Evolutionary conservation across 2,888 invertebrate species (phyloP), one percentile per base, ranked within the genome.

Genomic region (Acrobasis repandana): DNA sequence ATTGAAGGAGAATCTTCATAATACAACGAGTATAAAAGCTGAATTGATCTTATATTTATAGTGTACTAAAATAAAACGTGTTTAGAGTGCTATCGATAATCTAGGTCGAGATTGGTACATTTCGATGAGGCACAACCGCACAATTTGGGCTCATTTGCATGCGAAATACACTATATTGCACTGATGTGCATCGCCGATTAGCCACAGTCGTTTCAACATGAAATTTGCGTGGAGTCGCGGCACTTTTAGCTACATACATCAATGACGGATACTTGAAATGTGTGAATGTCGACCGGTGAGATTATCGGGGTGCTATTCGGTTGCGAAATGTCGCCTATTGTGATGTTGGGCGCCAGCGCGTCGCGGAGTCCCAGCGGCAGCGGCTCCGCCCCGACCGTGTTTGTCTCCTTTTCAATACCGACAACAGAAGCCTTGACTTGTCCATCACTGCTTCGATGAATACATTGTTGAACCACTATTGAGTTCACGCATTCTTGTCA

Each of bases 341-440:
- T 83, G 69, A 64, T 65, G 65, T 58, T 58, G 62, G 69, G 68
- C 69, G 70, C 71, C 65, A 62, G 63, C 73, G 69, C 64, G 61
- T 28, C 28, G 63, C 74, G 70, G 70, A 64, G 62, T 69, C 65
- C 65, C 60, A 63, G 51, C 52, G 60, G 56, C 58, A 52, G 52
- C 60, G 60, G 38, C 59, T 38, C 76, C 81, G 79, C 80, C 80
- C 74, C 67, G 65, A 57, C 64, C 66, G 46, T 60, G 60, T 60
- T 52, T 52, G 60, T 60, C 60, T 60, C 60, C 52, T 52, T 60
- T 52, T 54, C 60, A 60, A 60, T 58, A 57, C 54, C 43, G 56
- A 60, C 50, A 46, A 28, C 60, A 70, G 72, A 62, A 76, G 74
- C 89, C 89, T 88, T 88, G 83, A 86, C 66, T 68, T 80, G 86